Evolutionary conservation across 2,113 vertebrate species (phyloP).

Genomic region (Gnathonemus echidnorhynchus): DNA sequence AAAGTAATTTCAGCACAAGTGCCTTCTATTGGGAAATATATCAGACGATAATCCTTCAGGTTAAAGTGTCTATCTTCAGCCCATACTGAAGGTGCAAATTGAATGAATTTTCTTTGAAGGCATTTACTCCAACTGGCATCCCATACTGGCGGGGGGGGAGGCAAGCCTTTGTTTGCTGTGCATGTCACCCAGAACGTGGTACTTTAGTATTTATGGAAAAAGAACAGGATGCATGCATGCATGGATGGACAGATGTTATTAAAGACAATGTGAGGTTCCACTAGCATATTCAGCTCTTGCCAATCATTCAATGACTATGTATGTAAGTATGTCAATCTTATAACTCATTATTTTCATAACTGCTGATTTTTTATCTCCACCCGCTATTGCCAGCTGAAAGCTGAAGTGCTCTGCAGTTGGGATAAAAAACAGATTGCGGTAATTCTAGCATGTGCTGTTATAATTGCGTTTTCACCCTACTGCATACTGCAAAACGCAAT

Average conservation of each 20-base stretch:
- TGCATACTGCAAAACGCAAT: neutral
- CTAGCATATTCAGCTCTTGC: neutral
- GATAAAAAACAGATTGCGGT: neutral
- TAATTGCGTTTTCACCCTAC: neutral
- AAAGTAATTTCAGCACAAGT: neutral
- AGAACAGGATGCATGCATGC: neutral
- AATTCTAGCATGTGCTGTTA: neutral
- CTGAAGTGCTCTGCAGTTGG: neutral
- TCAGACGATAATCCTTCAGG: neutral
- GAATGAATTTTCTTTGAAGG: neutral
- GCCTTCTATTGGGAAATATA: neutral
- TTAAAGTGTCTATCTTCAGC: neutral
- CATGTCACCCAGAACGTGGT: neutral
- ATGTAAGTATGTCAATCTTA: neutral
- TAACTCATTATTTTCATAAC: neutral
- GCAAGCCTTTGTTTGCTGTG: neutral
- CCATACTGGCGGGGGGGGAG: neutral
- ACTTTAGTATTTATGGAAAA: neutral
- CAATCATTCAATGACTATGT: neutral
- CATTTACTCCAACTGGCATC: neutral
- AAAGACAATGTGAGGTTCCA: neutral
- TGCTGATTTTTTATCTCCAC: neutral
- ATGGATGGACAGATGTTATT: neutral
- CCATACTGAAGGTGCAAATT: neutral
- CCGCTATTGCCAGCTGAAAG: neutral